Conservation (phyloP, 2,797 vertebrate genomes). For the Liasis olivaceus region DNA sequence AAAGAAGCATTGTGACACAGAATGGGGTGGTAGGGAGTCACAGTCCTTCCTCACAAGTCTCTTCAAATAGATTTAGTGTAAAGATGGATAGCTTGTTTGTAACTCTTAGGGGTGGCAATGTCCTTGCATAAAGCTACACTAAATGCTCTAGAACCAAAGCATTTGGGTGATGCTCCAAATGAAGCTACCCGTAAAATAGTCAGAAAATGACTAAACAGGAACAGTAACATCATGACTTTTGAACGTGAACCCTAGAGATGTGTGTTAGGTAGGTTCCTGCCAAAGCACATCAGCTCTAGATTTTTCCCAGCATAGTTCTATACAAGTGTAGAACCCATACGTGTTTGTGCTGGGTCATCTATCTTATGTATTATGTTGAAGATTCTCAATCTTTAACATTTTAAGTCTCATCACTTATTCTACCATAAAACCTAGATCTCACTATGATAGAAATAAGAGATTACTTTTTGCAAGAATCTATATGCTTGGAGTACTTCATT, state of each 20-base stretch:
- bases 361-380: too few relatives aligned
- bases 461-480: too few relatives aligned
- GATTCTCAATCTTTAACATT: too few relatives aligned
- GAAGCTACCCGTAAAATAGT: neutral
- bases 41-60: neutral
- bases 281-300: neutral
- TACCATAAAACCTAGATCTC: too few relatives aligned
- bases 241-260: neutral
- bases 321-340: neutral
- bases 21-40: neutral
- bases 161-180: neutral
- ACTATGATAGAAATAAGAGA: too few relatives aligned
- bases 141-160: neutral
- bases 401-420: too few relatives aligned
- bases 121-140: neutral
- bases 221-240: neutral
- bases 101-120: neutral
- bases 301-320: neutral
- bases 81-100: neutral
- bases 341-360: too few relatives aligned
- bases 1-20: neutral
- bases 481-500: too few relatives aligned
- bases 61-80: neutral
- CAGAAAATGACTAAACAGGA: neutral
- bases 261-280: neutral